phyloP scores from a whole-genome alignment of 2,113 vertebrate genomes.

The Oreochromis niloticus region DNA sequence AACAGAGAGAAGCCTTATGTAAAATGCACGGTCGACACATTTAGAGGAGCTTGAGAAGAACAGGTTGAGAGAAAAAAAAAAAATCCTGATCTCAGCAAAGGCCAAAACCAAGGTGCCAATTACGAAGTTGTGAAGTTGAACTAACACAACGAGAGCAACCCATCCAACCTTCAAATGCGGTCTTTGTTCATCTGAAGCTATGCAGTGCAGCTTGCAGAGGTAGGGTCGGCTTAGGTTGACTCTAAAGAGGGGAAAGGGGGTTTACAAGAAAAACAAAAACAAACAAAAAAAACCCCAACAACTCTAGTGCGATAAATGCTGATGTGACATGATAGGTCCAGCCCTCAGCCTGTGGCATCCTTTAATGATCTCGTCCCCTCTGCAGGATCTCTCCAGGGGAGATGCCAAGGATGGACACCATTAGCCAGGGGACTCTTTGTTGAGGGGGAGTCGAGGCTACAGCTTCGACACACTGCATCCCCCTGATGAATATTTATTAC shows the following conservation, averaged over 20 bases:
- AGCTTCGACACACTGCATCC: constrained; percentile 25
- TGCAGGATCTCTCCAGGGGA: constrained; percentile 39
- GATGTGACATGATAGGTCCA: constrained; percentile 52
- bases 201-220: constrained; percentile 10
- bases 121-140: constrained; percentile 68
- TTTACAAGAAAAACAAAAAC: background rate
- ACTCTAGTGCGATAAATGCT: constrained; percentile 44
- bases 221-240: constrained; percentile 4
- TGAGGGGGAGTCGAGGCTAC: constrained; percentile 42
- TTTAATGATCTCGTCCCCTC: constrained; percentile 62
- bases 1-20: constrained; percentile 54
- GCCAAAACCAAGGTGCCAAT: constrained; percentile 73
- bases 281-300: background rate
- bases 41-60: constrained; percentile 68
- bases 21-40: constrained; percentile 73
- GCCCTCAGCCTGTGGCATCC: constrained; percentile 49
- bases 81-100: constrained; percentile 74
- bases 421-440: constrained; percentile 61
- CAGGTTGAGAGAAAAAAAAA: constrained; percentile 19
- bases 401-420: constrained; percentile 61
- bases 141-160: constrained; percentile 54
- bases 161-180: constrained; percentile 54
- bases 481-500: constrained; percentile 66
- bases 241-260: background rate
- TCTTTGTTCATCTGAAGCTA: constrained; percentile 46